Evolutionary conservation across 2,797 vertebrate species (phyloP), one percentile per base, ranked within the genome.

Genomic region (Tiaroga cobitis): DNA sequence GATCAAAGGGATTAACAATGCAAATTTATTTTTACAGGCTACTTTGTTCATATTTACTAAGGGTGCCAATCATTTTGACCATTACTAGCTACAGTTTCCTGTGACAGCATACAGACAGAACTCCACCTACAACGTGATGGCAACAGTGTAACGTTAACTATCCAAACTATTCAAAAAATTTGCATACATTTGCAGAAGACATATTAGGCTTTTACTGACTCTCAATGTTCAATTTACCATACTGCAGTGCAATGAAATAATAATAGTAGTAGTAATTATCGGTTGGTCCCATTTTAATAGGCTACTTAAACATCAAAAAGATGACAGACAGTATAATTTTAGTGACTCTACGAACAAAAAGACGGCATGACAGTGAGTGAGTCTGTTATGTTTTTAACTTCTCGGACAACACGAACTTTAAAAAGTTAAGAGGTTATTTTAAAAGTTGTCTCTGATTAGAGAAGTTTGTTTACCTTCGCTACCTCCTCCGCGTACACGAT

Each of bases 401-500:
- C 16, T 39, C 6, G 4, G 29, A 51, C 21, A 76, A 32, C 39
- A 72, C 4, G 21, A 34, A 39, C 11, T 46, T 1, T 56, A 67
- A 11, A 68, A 9, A 16, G 75, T 32, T 21, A 13, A 10, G 19
- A 61, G 19, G 8, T 34, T 0, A 49, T 10, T 72, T 29, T 16
- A 87, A 81, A n/a, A 34, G 41, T 80, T 84, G 15, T 70, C 54
- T 65, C 21, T 37, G 16, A 15, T 39, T 76, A 8, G 16, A 46
- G 2, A n/a, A 39, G n/a, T 56, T 46, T 32, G 70, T 88, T 92
- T 87, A 95, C 95, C 82, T 91, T 93, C 9, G 88, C 61, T n/a
- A 67, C 82, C 54, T 91, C 90, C 0, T 91, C 89, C 0, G 95
- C 95, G 39, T 90, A 85, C 32, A 95, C 94, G 6, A 90, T 77